Base-by-base conservation (phyloP, 2,888 invertebrate species). In the Trichogramma evanescens region DNA sequence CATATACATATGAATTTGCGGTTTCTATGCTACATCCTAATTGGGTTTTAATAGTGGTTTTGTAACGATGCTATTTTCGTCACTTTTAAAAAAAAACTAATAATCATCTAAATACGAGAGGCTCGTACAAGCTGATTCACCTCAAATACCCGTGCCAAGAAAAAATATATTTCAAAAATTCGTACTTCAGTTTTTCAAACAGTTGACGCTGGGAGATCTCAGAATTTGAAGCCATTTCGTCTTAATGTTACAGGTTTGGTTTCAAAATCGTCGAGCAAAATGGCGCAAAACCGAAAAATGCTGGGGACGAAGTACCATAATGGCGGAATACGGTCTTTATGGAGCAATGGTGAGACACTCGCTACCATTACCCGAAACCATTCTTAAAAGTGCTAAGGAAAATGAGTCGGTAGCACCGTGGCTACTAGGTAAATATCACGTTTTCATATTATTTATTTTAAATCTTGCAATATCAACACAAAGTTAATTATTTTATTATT, bases 251-350 rank as follows among this genome's bases (percentile, higher is more conserved):
- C 83, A 99, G 98, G 98, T 99, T 58, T 99, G 98, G 98, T 99
- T 95, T 81, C 95, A 95, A 83, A 99, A 99, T 81, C 86, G 98
- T 40, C 85, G 98, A 50, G 98, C 98, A 72, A 98, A 98, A 78
- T 99, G 98, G 98, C 89, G 98, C 65, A 99, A 99, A 80, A 99
- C 98, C 58, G 98, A 99, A 82, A 99, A 99, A 78, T 97, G 96
- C 70, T 99, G 99, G 99, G 99, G 99, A 53, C 86, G 95, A 72
- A 95, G 95, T 76, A 98, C 98, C 70, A 99, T 98, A 76, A 99
- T 99, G 99, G 99, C 99, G 67, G 99, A 99, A 81, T 99, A 99
- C 78, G 99, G 99, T 3, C 84, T 99, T 55, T 99, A 99, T 80
- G 99, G 99, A 1, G 99, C 99, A 69, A 99, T 99, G 99, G 99